Evolutionary conservation across 1,140 invertebrate species (phyloP).

Genomic region (Anthonomus grandis): DNA sequence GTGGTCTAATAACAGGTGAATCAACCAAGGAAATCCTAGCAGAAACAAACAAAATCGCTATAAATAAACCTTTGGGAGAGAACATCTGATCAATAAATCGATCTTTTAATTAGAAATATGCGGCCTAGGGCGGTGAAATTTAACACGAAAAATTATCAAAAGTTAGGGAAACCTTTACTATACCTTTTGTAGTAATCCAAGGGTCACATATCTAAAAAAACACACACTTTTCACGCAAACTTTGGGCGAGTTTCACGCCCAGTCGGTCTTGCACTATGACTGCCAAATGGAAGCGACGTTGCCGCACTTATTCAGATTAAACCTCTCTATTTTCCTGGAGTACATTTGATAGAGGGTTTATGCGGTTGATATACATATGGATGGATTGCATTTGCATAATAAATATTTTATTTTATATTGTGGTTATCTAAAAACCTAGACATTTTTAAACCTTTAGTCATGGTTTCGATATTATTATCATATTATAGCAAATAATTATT

Average conservation of each 20-base stretch:
- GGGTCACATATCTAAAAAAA: slow-evolving; percentile 33
- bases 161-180: slow-evolving; percentile 7
- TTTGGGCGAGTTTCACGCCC: slow-evolving; percentile 29
- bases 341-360: too few relatives aligned
- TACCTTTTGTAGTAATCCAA: slow-evolving; percentile 25
- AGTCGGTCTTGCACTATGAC: slow-evolving; percentile 23
- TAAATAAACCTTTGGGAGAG: slow-evolving; percentile 15
- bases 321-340: too few relatives aligned
- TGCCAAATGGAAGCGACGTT: slow-evolving; percentile 16
- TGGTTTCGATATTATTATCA: too few relatives aligned
- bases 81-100: slow-evolving; percentile 15
- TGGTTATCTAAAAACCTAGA: too few relatives aligned
- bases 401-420: too few relatives aligned
- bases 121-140: neutral
- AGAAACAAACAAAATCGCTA: slow-evolving; percentile 8
- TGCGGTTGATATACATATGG: too few relatives aligned
- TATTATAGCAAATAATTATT: too few relatives aligned
- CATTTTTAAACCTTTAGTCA: too few relatives aligned
- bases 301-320: neutral
- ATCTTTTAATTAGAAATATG: neutral
- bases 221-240: slow-evolving; percentile 25
- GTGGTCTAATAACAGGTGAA: neutral
- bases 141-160: neutral
- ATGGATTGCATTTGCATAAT: too few relatives aligned
- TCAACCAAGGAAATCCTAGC: neutral